phyloP scores from a whole-genome alignment of 2,113 vertebrate species.

The Dipodomys stephensi region DNA sequence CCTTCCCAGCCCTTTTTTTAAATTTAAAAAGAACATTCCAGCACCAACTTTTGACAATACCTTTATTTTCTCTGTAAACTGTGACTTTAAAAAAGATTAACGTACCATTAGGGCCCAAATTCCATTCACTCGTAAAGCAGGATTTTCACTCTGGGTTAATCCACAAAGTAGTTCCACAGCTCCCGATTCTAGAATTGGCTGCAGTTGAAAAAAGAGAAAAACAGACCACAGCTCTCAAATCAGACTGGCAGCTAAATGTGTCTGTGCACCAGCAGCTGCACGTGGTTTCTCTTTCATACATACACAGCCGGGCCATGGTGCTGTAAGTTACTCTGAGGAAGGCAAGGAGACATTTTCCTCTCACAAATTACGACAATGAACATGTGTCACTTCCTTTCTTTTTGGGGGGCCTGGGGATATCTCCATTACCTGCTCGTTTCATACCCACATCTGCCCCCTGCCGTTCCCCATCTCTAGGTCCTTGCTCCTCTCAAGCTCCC shows the following conservation, averaged over 20 bases:
- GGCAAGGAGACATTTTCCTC: too few species aligned
- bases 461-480: background rate
- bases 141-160: conserved; percentile 98
- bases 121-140: conserved; percentile 97
- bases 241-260: conserved; percentile 6
- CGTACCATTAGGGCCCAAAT: conserved; percentile 99
- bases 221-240: conserved; percentile 37
- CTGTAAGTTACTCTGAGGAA: too few species aligned
- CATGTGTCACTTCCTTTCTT: background rate
- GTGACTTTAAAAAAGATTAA: background rate
- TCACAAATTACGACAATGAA: too few species aligned
- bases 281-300: background rate
- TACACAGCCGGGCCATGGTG: too few species aligned
- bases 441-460: background rate
- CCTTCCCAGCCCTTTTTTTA: too few species aligned
- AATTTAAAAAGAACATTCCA: conserved; percentile 50
- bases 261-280: background rate
- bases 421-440: background rate
- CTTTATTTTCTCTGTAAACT: conserved; percentile 16
- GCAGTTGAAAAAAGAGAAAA: conserved; percentile 54
- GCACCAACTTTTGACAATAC: conserved; percentile 33
- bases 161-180: conserved; percentile 98
- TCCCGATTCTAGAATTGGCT: conserved; percentile 99
- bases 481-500: background rate
- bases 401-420: background rate